These are phyloP conservation scores for Phrynosoma blainvillii DNA, from an alignment of 2,113 vertebrate species.

Conservation along the genomic window DNA sequence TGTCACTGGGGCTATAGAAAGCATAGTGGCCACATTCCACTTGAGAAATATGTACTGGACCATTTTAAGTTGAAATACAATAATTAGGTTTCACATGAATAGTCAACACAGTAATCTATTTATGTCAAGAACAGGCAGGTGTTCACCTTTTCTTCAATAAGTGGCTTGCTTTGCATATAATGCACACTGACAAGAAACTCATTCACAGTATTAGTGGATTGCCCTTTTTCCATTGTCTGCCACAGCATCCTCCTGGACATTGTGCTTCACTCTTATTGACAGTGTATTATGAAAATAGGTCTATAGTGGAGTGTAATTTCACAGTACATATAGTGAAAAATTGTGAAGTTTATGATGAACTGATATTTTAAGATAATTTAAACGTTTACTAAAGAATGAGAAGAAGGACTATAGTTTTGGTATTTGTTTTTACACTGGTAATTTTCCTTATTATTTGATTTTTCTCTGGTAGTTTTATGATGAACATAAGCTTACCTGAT, in stretches of 20 bases:
- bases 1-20: neutral
- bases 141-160: neutral
- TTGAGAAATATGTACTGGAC: neutral
- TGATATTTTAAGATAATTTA: neutral
- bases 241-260: neutral
- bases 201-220: neutral
- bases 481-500: neutral
- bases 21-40: neutral
- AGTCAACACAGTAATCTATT: neutral
- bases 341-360: neutral
- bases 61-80: neutral
- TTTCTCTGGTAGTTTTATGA: neutral
- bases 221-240: neutral
- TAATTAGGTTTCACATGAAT: neutral
- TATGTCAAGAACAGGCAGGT: neutral
- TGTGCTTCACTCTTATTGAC: neutral
- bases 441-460: neutral
- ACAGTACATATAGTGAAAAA: neutral
- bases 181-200: neutral
- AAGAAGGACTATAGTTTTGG: neutral
- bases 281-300: neutral
- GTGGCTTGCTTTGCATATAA: neutral
- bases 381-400: neutral
- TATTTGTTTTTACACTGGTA: neutral
- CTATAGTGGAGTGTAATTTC: neutral